These are phyloP conservation scores for Melanocharis versteri DNA, from an alignment of 2,113 vertebrate genomes.

Conservation along the genomic window DNA sequence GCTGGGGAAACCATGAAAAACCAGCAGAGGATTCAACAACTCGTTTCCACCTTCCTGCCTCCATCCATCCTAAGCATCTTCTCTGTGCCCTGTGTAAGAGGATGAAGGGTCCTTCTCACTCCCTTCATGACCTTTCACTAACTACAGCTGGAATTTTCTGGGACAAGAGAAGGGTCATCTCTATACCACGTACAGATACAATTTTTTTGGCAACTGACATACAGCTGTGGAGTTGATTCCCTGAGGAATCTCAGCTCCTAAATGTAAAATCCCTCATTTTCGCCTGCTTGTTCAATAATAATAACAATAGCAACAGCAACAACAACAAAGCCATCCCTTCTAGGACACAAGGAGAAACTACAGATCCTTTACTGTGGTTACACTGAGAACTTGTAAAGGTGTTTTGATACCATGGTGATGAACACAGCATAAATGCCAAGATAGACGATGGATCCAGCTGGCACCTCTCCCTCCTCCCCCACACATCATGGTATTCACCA, in stretches of 20 bases:
- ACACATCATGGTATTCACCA: slow-evolving; percentile 43
- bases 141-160: not conserved
- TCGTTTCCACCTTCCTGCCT: not conserved
- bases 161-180: not conserved
- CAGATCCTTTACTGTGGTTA: not conserved
- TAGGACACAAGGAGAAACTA: not conserved
- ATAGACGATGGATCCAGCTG: slow-evolving; percentile 33
- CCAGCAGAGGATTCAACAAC: not conserved
- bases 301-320: not conserved
- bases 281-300: not conserved
- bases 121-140: not conserved
- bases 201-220: not conserved
- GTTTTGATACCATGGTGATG: slow-evolving; percentile 54
- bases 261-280: not conserved
- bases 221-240: not conserved
- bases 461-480: slow-evolving; percentile 39
- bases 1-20: not conserved
- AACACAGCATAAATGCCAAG: slow-evolving; percentile 27
- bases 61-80: not conserved
- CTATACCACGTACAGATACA: not conserved
- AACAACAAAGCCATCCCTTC: not conserved
- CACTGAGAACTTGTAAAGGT: slow-evolving; percentile 36
- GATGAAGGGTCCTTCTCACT: not conserved
- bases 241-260: not conserved
- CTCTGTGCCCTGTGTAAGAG: not conserved